Conservation (phyloP, 30 jellyfish, hydroid and myxozoan genomes). For the Hydractinia echinata region DNA sequence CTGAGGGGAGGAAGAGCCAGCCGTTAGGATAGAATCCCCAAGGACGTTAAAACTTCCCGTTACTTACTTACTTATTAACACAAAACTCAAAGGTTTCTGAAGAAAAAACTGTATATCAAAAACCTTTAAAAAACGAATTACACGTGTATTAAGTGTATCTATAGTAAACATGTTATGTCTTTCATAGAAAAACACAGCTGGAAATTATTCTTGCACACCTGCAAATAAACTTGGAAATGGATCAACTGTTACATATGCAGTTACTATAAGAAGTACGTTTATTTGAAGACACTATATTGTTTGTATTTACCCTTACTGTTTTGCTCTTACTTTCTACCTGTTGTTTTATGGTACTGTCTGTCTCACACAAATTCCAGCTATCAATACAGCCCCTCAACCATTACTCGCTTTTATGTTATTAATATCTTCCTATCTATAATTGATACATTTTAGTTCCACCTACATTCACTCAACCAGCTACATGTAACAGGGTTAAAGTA, state of each 20-base stretch:
- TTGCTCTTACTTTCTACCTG: not conserved
- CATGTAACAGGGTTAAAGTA: conserved; percentile 1
- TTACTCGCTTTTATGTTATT: not conserved
- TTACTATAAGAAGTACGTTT: conserved; percentile 1
- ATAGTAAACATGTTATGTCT: not conserved
- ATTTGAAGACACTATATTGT: not conserved
- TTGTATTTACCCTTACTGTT: not conserved
- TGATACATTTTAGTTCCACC: conserved; percentile 10
- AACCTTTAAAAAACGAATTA: too few species aligned
- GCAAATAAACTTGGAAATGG: conserved; percentile 13
- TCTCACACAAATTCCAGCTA: not conserved
- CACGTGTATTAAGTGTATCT: too few species aligned
- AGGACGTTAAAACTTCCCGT: too few species aligned
- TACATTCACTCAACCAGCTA: conserved; percentile 20
- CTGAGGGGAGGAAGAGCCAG: too few species aligned
- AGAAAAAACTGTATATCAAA: too few species aligned
- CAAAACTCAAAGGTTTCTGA: too few species aligned
- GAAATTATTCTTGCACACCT: conserved; percentile 24
- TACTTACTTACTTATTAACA: too few species aligned
- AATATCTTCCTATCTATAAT: not conserved
- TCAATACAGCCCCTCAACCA: not conserved
- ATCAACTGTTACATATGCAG: not conserved
- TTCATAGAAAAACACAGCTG: conserved; percentile 1
- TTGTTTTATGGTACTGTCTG: not conserved
- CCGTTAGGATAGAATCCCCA: too few species aligned